phyloP scores from a whole-genome alignment of 2,888 invertebrate genomes.

The Ctenicera cuprea region DNA sequence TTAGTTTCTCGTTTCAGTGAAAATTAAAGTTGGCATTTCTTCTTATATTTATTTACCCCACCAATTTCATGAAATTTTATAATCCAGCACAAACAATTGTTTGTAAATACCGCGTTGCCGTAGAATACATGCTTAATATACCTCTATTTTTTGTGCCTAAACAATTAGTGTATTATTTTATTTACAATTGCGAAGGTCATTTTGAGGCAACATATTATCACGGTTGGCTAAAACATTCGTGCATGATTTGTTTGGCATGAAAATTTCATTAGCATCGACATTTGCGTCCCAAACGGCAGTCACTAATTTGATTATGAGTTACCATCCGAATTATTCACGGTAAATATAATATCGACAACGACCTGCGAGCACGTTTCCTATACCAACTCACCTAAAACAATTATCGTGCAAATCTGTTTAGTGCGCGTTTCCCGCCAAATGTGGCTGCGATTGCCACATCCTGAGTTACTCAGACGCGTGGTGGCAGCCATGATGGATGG shows the following conservation, averaged over 20 bases:
- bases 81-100: too few species aligned
- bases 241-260: conserved; percentile 45
- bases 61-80: too few species aligned
- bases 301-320: conserved; percentile 41
- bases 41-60: too few species aligned
- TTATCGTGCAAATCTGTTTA: conserved; percentile 42
- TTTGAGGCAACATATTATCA: conserved; percentile 23
- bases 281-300: conserved; percentile 36
- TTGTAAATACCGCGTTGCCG: too few species aligned
- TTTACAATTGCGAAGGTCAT: conserved; percentile 15
- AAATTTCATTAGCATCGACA: conserved; percentile 47
- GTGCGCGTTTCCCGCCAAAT: conserved; percentile 52
- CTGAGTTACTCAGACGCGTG: conserved; percentile 55
- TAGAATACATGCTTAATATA: too few species aligned
- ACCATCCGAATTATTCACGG: conserved; percentile 37
- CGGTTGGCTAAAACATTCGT: conserved; percentile 33
- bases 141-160: background rate
- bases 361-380: conserved; percentile 36
- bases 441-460: conserved; percentile 55
- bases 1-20: too few species aligned
- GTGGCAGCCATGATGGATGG: conserved; percentile 65
- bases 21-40: too few species aligned
- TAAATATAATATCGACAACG: conserved; percentile 41
- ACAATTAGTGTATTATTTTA: background rate
- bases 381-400: conserved; percentile 28